These are phyloP conservation scores for Leptatherina wallacei DNA, from an alignment of 2,797 vertebrate genomes.

Conservation along the genomic window DNA sequence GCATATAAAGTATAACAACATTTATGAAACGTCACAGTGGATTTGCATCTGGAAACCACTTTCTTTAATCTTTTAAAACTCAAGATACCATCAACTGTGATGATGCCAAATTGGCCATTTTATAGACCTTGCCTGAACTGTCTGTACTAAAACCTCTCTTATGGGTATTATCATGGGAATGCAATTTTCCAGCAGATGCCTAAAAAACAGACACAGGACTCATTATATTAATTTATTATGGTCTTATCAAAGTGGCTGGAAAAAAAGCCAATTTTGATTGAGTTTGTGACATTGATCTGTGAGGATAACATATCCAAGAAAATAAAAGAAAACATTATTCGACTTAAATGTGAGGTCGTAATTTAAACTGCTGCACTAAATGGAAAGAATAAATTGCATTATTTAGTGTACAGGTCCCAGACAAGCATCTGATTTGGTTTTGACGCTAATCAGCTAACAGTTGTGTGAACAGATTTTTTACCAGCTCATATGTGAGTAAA, in stretches of 20 bases:
- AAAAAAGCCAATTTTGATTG: not conserved
- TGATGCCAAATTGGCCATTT: too few species aligned
- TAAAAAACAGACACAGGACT: too few species aligned
- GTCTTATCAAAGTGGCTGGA: too few species aligned
- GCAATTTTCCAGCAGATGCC: too few species aligned
- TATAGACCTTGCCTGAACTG: not conserved
- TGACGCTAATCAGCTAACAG: slow-evolving; percentile 1
- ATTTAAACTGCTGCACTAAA: not conserved
- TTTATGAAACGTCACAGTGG: not conserved
- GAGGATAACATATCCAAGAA: not conserved
- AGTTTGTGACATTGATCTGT: not conserved
- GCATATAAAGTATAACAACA: not conserved
- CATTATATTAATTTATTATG: too few species aligned
- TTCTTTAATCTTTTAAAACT: not conserved
- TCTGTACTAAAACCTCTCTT: not conserved
- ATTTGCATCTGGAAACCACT: too few species aligned
- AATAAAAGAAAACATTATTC: not conserved
- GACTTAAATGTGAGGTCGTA: not conserved
- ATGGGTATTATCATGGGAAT: too few species aligned
- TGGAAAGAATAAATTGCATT: too few species aligned
- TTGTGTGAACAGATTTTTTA: not conserved
- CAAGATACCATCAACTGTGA: not conserved
- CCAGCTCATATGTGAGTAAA: not conserved
- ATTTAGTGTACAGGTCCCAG: not conserved
- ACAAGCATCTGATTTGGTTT: not conserved